phyloP scores from a whole-genome alignment of 2,113 vertebrate genomes.

The Gnathonemus longibarbis region DNA sequence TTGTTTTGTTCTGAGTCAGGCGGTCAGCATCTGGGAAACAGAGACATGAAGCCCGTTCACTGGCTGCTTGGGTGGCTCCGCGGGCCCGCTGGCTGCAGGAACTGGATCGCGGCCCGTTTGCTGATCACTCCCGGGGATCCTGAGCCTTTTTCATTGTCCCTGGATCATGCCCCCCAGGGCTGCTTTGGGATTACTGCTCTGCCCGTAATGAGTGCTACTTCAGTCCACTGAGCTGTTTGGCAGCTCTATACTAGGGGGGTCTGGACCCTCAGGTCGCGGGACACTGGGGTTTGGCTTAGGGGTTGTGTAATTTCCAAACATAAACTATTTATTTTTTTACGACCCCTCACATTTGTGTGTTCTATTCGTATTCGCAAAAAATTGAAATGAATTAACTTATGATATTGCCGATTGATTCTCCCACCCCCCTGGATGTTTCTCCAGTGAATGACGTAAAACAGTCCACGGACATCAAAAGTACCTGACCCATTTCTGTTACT shows the following conservation, averaged over 20 bases:
- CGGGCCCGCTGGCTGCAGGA: not conserved
- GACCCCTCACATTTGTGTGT: no score
- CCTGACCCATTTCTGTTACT: not conserved
- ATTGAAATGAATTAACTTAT: not conserved
- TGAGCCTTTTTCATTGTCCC: not conserved
- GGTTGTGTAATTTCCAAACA: not conserved
- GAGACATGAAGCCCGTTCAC: not conserved
- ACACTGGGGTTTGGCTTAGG: not conserved
- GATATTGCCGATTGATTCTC: not conserved
- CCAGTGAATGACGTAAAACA: not conserved
- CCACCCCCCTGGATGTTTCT: not conserved
- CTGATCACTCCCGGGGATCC: not conserved
- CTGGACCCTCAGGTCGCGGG: not conserved
- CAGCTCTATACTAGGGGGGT: not conserved
- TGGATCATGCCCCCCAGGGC: not conserved
- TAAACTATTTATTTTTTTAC: not conserved
- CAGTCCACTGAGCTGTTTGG: not conserved
- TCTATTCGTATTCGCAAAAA: not conserved
- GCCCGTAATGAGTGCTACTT: not conserved
- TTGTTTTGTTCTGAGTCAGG: not conserved
- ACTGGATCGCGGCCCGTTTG: not conserved
- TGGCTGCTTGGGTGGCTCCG: not conserved
- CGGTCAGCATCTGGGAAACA: not conserved
- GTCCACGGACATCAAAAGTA: not conserved
- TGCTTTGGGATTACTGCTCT: not conserved